Evolutionary conservation across 2,888 invertebrate species (phyloP), one percentile per base, ranked within the genome.

Genomic region (Caenorhabditis wallacei): DNA sequence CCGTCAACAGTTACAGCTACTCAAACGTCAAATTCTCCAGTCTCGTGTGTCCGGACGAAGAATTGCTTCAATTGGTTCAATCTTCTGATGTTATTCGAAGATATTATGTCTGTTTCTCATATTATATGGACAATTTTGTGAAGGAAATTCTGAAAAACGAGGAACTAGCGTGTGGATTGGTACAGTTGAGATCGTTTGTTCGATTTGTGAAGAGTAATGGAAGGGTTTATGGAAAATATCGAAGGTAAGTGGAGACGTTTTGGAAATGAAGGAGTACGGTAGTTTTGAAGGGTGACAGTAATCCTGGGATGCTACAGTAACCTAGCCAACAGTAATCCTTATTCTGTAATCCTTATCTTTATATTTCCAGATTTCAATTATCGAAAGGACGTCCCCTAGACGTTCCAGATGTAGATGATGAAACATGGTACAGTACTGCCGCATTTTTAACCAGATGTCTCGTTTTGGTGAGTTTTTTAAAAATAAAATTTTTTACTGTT

Each of bases 1-100:
- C 80, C 10, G 63, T 74, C 20, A 80, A 69, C 53, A 63, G 43
- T 22, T 80, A 63, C 74, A 69, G 40, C n/a, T 74, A 69, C 20
- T 53, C 20, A 24, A 72, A 22, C 26, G 56, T 80, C 24, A 46
- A 43, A 30, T 75, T 80, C 37, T 61, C 51, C 0, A 80, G 69
- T n/a, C 7, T 80, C 8, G 74, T 75, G 0, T 35, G 35, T 1
- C 35, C 68, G 0, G 20, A 70, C n/a, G 56, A 71, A 24, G 37
- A 40, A 8, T 2, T 59, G 1, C 48, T 54, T 11, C 16, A 53
- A 20, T 0, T 71, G 16, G n/a, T n/a, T n/a, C n/a, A n/a, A n/a
- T n/a, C n/a, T n/a, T n/a, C n/a, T n/a, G n/a, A n/a, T n/a, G n/a
- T n/a, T n/a, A n/a, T n/a, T n/a, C n/a, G n/a, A 35, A 35, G 69